Conservation (phyloP, 2,888 invertebrate genomes). For the Blastobasis adustella region DNA sequence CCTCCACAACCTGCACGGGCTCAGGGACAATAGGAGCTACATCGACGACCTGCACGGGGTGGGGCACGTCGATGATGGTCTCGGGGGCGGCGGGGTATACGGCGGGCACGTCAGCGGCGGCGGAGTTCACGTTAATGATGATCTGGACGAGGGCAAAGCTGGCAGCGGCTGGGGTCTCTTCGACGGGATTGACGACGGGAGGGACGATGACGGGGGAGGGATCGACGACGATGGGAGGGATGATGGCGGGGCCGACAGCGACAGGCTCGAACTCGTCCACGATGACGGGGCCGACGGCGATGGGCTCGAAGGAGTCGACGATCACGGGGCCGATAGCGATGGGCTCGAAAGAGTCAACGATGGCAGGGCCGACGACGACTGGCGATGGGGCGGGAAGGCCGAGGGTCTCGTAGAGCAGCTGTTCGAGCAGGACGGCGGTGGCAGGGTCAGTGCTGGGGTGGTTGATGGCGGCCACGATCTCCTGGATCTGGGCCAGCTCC, state of each 20-base stretch:
- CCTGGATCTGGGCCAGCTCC: slow-evolving; percentile 20
- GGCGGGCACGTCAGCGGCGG: slow-evolving; percentile 5
- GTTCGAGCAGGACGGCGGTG: slow-evolving; percentile 33
- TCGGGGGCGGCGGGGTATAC: slow-evolving; percentile 1
- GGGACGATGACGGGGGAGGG: slow-evolving; percentile 11
- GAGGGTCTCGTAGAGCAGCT: slow-evolving; percentile 29
- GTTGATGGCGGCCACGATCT: slow-evolving; percentile 39
- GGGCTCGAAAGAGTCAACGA: slow-evolving; percentile 19
- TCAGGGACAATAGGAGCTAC: slow-evolving; percentile 3
- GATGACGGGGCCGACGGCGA: no score
- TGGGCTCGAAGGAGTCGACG: slow-evolving; percentile 5
- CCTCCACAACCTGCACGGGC: not conserved
- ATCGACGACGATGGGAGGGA: slow-evolving; percentile 8
- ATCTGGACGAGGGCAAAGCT: slow-evolving; percentile 26
- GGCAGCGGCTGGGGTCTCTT: not conserved
- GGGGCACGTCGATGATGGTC: not conserved
- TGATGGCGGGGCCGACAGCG: slow-evolving; percentile 11
- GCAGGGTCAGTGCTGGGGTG: slow-evolving; percentile 45
- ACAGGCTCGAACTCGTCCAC: slow-evolving; percentile 4
- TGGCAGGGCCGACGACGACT: slow-evolving; percentile 18
- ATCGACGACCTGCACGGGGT: slow-evolving; percentile 2
- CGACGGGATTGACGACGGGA: not conserved
- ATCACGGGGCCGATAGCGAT: slow-evolving; percentile 13
- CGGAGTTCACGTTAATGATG: slow-evolving; percentile 27
- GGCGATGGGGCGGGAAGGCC: slow-evolving; percentile 19